Base-by-base conservation (phyloP, 2,113 vertebrate species). In the Silurus asotus region DNA sequence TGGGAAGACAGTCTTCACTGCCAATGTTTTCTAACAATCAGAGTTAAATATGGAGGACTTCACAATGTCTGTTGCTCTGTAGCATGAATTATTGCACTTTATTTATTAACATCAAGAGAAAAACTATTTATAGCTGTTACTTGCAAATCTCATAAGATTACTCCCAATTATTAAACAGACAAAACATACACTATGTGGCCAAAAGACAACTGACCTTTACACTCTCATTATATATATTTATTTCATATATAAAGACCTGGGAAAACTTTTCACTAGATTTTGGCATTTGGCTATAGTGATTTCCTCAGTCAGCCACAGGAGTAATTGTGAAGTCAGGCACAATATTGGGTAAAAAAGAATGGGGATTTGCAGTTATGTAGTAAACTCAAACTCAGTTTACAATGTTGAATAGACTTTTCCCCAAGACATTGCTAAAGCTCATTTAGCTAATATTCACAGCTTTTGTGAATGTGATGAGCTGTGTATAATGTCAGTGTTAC, bases 311-410 rank as follows among this genome's bases (percentile, higher is more conserved):
- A 48, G 37, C 69, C 69, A 20, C 69, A 72, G 48, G 67, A 49
- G 45, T 74, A 74, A 49, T 74, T 49, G 70, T 74, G 45, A 49
- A 45, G 70, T 74, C 70, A 74, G 70, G 45, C 19, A 49, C 70
- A 48, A 23, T 23, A 19, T 20, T 1, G 7, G 19, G 17, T 51
- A n/a, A n/a, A 15, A 10, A 58, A 14, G 56, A 14, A 58, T 15
- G 14, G 56, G 37, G 69, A 72, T 72, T 72, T 72, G 48, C 48
- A 72, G 17, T 7, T 72, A 72, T 72, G 69, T 20, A 48, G 45
- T 49, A 6, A 74, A 49, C 9, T 19, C 48, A 72, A 8, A 74
- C 37, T 48, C 37, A 19, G 69, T 15, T 51, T 19, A 11, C 28
- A 48, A 5, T 48, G 37, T 72, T 51, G 11, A 1, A n/a, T 6